A percentile compares a stretch with the other conserved stretches of the same genome.
Evolutionary conservation across 2,113 vertebrate genomes (phyloP).

Genomic region (Pluvialis apricaria): DNA sequence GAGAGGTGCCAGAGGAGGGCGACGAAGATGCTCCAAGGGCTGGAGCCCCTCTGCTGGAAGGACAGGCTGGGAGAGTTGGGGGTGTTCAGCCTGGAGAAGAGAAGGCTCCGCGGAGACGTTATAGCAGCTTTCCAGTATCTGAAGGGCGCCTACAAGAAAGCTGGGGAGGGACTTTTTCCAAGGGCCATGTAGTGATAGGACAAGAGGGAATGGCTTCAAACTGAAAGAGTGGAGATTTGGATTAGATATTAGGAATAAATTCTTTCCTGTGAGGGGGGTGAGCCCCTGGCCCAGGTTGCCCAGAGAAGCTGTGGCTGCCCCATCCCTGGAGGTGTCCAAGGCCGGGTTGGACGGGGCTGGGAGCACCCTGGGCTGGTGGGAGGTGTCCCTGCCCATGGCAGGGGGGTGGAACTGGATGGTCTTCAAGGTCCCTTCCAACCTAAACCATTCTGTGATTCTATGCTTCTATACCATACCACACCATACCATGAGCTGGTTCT

Average conservation of each 20-base stretch:
- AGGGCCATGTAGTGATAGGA: too few species aligned
- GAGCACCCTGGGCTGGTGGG: not conserved
- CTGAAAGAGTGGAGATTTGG: not conserved
- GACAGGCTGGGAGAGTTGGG: too few species aligned
- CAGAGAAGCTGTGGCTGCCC: not conserved
- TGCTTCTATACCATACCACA: too few species aligned
- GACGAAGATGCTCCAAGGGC: too few species aligned
- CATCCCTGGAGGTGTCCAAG: not conserved
- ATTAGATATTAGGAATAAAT: not conserved
- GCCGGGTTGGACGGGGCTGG: not conserved
- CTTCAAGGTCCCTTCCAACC: not conserved
- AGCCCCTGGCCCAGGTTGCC: not conserved
- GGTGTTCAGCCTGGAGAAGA: not conserved
- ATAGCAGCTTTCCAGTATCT: not conserved
- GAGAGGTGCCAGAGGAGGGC: too few species aligned
- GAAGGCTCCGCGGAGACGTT: not conserved
- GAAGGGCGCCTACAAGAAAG: not conserved
- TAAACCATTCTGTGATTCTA: not conserved
- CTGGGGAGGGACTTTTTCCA: not conserved
- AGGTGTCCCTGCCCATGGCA: not conserved
- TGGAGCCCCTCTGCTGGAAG: too few species aligned
- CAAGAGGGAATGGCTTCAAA: not conserved
- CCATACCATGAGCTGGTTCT: not conserved
- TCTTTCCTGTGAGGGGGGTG: not conserved
- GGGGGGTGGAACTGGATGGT: not conserved